phyloP scores from a whole-genome alignment of 2,888 invertebrate species.

The Aspidiotus destructor region DNA sequence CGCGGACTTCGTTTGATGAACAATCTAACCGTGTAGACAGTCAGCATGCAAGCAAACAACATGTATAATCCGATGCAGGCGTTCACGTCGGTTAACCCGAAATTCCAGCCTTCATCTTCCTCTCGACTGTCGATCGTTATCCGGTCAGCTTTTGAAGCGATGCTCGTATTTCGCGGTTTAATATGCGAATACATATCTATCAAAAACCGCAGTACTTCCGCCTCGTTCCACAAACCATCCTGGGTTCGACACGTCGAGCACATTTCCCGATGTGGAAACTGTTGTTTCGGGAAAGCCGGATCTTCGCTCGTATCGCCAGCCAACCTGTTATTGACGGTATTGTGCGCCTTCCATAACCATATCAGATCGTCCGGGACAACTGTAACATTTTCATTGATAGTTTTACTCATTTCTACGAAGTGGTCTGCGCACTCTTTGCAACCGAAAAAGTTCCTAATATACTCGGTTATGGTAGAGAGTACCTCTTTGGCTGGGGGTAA shows the following conservation, averaged over 20 bases:
- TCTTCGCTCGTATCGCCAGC: slow-evolving; percentile 82
- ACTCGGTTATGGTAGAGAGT: slow-evolving; percentile 72
- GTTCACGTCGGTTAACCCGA: slow-evolving; percentile 18
- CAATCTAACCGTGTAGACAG: slow-evolving; percentile 19
- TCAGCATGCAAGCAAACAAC: slow-evolving; percentile 21
- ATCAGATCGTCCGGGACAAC: slow-evolving; percentile 66
- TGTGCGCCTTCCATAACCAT: slow-evolving; percentile 93
- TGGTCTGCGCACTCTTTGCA: slow-evolving; percentile 84
- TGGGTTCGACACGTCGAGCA: slow-evolving; percentile 59
- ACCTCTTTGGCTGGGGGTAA: slow-evolving; percentile 43
- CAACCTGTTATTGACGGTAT: slow-evolving; percentile 80
- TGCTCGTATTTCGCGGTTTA: neutral
- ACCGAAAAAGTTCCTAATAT: slow-evolving; percentile 84
- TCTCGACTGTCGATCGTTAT: neutral
- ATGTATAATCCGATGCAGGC: slow-evolving; percentile 25
- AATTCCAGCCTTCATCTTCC: slow-evolving; percentile 13
- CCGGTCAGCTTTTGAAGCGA: neutral
- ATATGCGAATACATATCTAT: slow-evolving; percentile 47
- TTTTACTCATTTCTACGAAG: slow-evolving; percentile 74
- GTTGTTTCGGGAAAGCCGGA: slow-evolving; percentile 75
- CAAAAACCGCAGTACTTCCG: slow-evolving; percentile 55
- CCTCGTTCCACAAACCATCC: slow-evolving; percentile 52
- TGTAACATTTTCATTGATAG: slow-evolving; percentile 58
- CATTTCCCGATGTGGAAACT: slow-evolving; percentile 62
- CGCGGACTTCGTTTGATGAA: slow-evolving; percentile 19